These are phyloP conservation scores for Homarus americanus DNA, from an alignment of 1,140 invertebrate species.

Conservation along the genomic window DNA sequence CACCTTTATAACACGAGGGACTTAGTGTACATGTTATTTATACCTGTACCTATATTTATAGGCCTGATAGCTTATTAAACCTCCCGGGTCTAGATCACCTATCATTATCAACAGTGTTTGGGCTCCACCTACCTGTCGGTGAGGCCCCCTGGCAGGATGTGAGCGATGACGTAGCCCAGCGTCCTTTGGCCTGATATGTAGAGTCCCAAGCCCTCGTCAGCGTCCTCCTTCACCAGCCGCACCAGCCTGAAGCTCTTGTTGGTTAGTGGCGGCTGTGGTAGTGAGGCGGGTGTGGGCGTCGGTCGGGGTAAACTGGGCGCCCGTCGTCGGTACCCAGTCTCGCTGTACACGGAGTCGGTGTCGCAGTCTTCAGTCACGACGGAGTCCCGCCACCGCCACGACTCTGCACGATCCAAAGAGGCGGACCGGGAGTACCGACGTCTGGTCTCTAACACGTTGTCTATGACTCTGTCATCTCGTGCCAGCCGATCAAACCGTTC, in stretches of 20 bases:
- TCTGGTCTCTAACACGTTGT: constrained; percentile 4
- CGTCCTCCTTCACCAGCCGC: constrained; percentile 82
- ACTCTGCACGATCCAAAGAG: constrained; percentile 71
- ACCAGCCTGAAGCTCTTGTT: constrained; percentile 81
- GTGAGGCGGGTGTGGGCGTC: background rate
- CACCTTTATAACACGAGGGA: too few relatives aligned
- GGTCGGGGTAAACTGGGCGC: constrained; percentile 55
- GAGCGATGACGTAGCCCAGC: constrained; percentile 89
- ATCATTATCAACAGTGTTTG: too few relatives aligned
- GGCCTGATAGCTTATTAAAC: too few relatives aligned
- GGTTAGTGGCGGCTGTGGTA: constrained; percentile 50
- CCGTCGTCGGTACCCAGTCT: constrained; percentile 12
- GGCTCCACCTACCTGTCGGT: constrained; percentile 83
- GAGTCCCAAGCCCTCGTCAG: constrained; percentile 87
- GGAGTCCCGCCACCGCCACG: constrained; percentile 65
- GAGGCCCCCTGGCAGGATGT: constrained; percentile 87
- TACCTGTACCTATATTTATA: too few relatives aligned
- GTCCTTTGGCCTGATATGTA: constrained; percentile 86
- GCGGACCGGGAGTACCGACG: constrained; percentile 69
- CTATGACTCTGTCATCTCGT: constrained; percentile 21
- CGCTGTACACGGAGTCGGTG: constrained; percentile 43
- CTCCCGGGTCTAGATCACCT: too few relatives aligned
- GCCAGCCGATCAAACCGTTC: constrained; percentile 25
- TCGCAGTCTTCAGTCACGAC: constrained; percentile 52
- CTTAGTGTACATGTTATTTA: too few relatives aligned